Conservation (phyloP, 2,113 vertebrate genomes). For the Puma concolor region DNA sequence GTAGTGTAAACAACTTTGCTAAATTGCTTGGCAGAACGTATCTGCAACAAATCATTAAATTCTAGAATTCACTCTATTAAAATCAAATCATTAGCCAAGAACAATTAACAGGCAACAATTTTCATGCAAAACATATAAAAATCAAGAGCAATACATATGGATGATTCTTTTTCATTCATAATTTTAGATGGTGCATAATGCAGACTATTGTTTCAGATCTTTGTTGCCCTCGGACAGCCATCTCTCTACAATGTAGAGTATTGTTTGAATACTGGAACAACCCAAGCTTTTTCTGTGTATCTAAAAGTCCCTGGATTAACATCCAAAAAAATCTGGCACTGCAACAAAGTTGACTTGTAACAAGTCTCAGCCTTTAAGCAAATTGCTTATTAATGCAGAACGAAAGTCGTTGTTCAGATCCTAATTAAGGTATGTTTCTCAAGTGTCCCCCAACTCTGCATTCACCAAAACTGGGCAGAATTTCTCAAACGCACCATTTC, state of each 20-base stretch:
- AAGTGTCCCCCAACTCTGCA: conserved; percentile 30
- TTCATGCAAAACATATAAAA: conserved; percentile 82
- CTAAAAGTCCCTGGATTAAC: conserved; percentile 84
- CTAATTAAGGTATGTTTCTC: conserved; percentile 53
- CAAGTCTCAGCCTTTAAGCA: conserved; percentile 83
- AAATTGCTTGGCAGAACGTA: conserved; percentile 74
- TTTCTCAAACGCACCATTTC: neutral
- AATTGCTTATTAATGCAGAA: conserved; percentile 82
- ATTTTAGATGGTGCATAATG: conserved; percentile 74
- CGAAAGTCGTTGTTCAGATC: conserved; percentile 61
- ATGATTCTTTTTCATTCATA: conserved; percentile 81
- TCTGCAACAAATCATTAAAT: conserved; percentile 73
- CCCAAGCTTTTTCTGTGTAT: conserved; percentile 82
- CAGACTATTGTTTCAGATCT: conserved; percentile 68
- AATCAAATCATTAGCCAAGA: conserved; percentile 78
- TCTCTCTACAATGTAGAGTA: conserved; percentile 77
- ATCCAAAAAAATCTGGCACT: conserved; percentile 82
- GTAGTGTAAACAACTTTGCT: conserved; percentile 81
- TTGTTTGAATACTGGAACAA: conserved; percentile 81
- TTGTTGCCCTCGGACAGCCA: conserved; percentile 68
- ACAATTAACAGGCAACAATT: conserved; percentile 81
- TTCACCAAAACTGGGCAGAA: conserved; percentile 43
- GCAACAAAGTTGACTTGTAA: conserved; percentile 81
- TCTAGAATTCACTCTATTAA: conserved; percentile 71
- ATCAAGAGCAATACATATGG: conserved; percentile 75